Evolutionary conservation across 2,888 invertebrate genomes (phyloP).

Genomic region (Meganola albula): DNA sequence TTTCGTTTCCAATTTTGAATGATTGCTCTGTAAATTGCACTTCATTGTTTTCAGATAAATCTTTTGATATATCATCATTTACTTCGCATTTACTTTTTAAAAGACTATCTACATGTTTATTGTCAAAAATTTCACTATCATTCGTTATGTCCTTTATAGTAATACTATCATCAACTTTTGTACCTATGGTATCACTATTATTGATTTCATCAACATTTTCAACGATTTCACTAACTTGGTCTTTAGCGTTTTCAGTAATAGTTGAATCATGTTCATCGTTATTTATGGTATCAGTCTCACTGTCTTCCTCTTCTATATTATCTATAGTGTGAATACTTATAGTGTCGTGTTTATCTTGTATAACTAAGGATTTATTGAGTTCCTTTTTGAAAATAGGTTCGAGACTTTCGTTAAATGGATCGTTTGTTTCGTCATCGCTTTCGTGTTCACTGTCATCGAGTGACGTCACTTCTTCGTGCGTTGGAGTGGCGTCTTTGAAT

Average conservation of each 20-base stretch:
- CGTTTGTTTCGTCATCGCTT: slow-evolving; percentile 39
- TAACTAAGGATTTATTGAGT: slow-evolving; percentile 37
- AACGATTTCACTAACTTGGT: too few relatives aligned
- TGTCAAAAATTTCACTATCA: background rate
- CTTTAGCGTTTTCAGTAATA: too few relatives aligned
- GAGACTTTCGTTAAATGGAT: slow-evolving; percentile 51
- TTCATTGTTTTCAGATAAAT: slow-evolving; percentile 3
- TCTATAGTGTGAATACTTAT: slow-evolving; percentile 21
- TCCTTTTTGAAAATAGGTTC: slow-evolving; percentile 57
- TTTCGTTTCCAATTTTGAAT: slow-evolving; percentile 5
- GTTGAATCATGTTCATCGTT: too few relatives aligned
- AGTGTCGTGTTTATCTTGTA: slow-evolving; percentile 15
- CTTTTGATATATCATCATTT: slow-evolving; percentile 8
- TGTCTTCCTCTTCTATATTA: slow-evolving; percentile 23
- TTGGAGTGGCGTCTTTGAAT: slow-evolving; percentile 28
- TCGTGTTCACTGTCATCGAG: slow-evolving; percentile 44
- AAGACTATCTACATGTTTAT: too few relatives aligned
- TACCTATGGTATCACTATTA: background rate
- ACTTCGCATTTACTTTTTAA: background rate
- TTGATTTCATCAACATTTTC: slow-evolving; percentile 3
- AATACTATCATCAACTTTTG: slow-evolving; percentile 5
- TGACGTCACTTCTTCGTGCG: slow-evolving; percentile 33
- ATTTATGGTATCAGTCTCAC: slow-evolving; percentile 24
- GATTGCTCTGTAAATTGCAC: slow-evolving; percentile 15
- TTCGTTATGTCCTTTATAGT: background rate